Evolutionary conservation across 2,888 invertebrate genomes (phyloP).

Genomic region (Creontiades dilutus): DNA sequence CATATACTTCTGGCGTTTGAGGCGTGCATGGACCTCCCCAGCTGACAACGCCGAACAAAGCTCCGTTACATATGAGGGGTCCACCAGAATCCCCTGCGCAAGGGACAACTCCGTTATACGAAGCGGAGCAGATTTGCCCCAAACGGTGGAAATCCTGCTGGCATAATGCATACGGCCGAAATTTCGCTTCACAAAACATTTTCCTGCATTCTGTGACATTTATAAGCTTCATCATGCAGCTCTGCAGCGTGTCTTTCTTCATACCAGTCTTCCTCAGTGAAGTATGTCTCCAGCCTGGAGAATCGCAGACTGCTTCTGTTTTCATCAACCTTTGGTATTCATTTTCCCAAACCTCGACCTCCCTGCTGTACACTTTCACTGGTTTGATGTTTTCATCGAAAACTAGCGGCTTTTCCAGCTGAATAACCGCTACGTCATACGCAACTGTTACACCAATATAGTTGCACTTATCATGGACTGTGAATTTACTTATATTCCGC

Average conservation of each 20-base stretch:
- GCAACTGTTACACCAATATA: conserved; percentile 6
- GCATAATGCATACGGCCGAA: background rate
- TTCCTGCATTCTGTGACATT: background rate
- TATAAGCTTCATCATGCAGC: background rate
- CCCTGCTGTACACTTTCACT: conserved; percentile 20
- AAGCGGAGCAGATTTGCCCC: conserved; percentile 27
- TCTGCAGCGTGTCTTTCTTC: background rate
- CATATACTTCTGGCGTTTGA: conserved; percentile 38
- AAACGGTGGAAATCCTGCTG: conserved; percentile 28
- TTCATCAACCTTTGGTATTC: conserved; percentile 3
- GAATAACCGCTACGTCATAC: conserved; percentile 30
- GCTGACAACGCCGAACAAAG: conserved; percentile 30
- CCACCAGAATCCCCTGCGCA: conserved; percentile 46
- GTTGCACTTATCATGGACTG: background rate
- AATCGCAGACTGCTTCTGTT: conserved; percentile 13
- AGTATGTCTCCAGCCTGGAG: conserved; percentile 33
- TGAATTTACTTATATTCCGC: background rate
- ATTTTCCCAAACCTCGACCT: background rate
- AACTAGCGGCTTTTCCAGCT: background rate
- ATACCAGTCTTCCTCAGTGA: background rate
- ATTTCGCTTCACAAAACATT: conserved; percentile 48
- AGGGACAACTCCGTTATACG: background rate
- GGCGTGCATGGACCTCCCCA: conserved; percentile 37
- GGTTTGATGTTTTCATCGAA: background rate
- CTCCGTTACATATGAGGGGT: conserved; percentile 31